phyloP scores from a whole-genome alignment of 2,888 invertebrate species.

The Taphrorychus bicolor region DNA sequence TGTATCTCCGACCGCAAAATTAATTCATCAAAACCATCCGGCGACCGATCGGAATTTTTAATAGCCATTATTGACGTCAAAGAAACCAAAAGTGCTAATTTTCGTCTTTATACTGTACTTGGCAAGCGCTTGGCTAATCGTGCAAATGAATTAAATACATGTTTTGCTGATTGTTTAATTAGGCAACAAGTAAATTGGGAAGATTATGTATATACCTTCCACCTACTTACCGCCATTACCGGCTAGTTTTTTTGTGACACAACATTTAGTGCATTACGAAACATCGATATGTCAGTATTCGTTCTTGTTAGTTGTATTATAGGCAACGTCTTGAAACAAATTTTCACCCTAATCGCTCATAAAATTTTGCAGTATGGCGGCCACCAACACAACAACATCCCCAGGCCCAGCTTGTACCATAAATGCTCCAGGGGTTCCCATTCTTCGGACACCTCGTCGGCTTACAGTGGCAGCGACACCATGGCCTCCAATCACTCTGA shows the following conservation, averaged over 20 bases:
- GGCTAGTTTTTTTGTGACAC: too few species aligned
- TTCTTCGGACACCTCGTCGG: slow-evolving; percentile 94
- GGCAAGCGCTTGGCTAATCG: background rate
- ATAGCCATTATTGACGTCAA: background rate
- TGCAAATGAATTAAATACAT: slow-evolving; percentile 6
- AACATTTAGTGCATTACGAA: background rate
- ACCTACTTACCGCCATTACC: too few species aligned
- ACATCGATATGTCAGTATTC: background rate
- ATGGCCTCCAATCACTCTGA: slow-evolving; percentile 93
- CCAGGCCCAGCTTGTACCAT: slow-evolving; percentile 77
- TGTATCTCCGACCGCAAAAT: background rate
- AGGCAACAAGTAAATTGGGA: background rate
- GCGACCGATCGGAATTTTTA: background rate
- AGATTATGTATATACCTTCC: too few species aligned
- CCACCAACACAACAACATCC: slow-evolving; percentile 51
- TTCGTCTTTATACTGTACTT: slow-evolving; percentile 9
- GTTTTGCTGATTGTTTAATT: background rate
- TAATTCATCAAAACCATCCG: background rate
- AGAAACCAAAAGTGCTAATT: slow-evolving; percentile 14
- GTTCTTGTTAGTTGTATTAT: background rate
- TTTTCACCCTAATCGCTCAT: too few species aligned
- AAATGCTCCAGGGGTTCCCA: slow-evolving; percentile 84
- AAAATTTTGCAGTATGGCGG: slow-evolving; percentile 51
- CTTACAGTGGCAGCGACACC: slow-evolving; percentile 95
- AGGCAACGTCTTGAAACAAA: background rate